Percentiles rank a stretch among this genome's conserved stretches.
phyloP scores from a whole-genome alignment of 1,140 invertebrate species.

The Drosophila nebulosa region DNA sequence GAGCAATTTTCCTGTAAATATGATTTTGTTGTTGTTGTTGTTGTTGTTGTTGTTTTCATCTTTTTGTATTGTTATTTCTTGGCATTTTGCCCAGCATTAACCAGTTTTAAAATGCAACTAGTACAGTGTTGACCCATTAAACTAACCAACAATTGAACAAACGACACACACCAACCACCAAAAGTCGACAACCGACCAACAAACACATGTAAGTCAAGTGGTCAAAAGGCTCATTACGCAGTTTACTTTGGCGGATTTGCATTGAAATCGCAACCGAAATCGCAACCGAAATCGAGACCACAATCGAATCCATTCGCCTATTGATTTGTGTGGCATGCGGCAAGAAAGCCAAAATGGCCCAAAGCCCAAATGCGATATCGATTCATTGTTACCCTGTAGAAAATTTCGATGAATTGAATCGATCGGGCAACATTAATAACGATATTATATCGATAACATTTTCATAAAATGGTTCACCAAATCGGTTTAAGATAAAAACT shows the following conservation, averaged over 20 bases:
- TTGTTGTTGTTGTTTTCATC: neutral
- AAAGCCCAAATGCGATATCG: neutral
- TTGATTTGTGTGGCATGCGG: constrained; percentile 65
- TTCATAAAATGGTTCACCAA: too few relatives aligned
- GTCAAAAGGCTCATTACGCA: constrained; percentile 67
- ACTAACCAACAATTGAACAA: constrained; percentile 33
- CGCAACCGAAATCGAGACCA: neutral
- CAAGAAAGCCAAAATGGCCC: constrained; percentile 36
- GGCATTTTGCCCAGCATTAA: neutral
- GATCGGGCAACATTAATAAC: too few relatives aligned
- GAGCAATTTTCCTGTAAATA: neutral
- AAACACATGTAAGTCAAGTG: constrained; percentile 70
- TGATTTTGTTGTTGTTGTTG: neutral
- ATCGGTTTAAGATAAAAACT: too few relatives aligned
- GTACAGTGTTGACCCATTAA: constrained; percentile 54
- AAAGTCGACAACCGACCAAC: neutral
- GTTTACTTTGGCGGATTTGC: constrained; percentile 30
- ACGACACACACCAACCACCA: constrained; percentile 12
- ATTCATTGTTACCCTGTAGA: neutral
- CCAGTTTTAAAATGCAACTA: neutral
- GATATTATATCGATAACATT: too few relatives aligned
- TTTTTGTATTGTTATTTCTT: neutral
- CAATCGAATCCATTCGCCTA: neutral
- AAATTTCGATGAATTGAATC: too few relatives aligned
- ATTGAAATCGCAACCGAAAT: constrained; percentile 50